These are phyloP conservation scores for Melieria omissa DNA, from an alignment of 2,888 invertebrate species.

Conservation along the genomic window DNA sequence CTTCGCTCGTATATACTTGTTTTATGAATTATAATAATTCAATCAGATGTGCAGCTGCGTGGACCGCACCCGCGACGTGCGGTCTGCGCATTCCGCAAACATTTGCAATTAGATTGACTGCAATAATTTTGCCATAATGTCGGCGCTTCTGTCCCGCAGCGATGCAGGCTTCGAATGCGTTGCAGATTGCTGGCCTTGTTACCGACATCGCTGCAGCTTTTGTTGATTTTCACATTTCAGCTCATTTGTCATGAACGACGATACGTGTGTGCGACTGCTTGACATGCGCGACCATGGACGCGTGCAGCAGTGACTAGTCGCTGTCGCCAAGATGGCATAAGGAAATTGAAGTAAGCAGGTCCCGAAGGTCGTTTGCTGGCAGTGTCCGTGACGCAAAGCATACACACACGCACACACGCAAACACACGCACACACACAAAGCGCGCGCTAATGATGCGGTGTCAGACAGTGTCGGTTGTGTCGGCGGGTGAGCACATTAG, in stretches of 20 bases:
- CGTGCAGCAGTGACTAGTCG: background rate
- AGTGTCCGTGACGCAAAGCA: background rate
- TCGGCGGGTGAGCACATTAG: constrained; percentile 36
- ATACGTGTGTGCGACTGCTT: background rate
- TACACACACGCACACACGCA: background rate
- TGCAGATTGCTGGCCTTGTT: background rate
- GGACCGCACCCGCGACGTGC: too few relatives aligned
- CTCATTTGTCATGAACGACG: constrained; percentile 4
- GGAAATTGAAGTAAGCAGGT: too few relatives aligned
- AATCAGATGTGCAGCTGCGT: constrained; percentile 26
- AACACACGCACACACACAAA: background rate
- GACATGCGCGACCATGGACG: background rate
- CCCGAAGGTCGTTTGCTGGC: too few relatives aligned
- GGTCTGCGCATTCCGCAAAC: constrained; percentile 24
- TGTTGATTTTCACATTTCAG: constrained; percentile 10
- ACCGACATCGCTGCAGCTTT: background rate
- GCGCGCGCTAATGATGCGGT: background rate
- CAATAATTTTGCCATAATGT: constrained; percentile 23
- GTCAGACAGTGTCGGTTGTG: constrained; percentile 3
- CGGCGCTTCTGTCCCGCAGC: constrained; percentile 12
- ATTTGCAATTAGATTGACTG: constrained; percentile 39
- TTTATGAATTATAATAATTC: constrained; percentile 13
- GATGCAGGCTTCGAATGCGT: background rate
- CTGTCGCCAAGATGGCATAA: too few relatives aligned
- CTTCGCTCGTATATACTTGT: too few relatives aligned